A percentile compares a stretch with the other conserved stretches of the same genome.
Conservation (phyloP, 23 tunicate species). For the Halocynthia roretzi region DNA sequence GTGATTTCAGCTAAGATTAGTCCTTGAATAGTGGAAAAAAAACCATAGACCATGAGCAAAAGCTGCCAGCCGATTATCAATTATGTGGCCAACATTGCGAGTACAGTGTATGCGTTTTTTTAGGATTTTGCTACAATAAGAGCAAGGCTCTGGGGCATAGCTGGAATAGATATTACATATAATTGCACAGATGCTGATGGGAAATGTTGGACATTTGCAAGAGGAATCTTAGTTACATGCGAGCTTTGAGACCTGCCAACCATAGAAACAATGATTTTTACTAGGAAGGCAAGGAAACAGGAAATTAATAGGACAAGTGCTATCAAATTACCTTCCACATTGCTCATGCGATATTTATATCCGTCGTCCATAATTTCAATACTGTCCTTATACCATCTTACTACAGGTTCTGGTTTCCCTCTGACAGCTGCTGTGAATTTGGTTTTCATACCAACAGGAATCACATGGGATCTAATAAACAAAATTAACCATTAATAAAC, state of each 20-base stretch:
- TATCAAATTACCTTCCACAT: slow-evolving; percentile 60
- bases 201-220: no score
- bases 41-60: background rate
- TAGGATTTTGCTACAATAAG: no score
- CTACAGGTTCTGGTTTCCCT: slow-evolving; percentile 78
- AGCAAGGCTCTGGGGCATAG: no score
- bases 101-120: background rate
- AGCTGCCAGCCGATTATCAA: background rate
- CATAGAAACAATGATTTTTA: no score
- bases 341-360: slow-evolving; percentile 64
- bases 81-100: background rate
- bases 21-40: no score
- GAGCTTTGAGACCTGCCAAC: no score
- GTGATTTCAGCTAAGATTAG: background rate
- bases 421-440: slow-evolving; percentile 88
- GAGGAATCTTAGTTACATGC: no score
- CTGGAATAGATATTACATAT: no score
- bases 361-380: slow-evolving; percentile 64
- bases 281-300: no score
- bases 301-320: no score
- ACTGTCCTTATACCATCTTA: slow-evolving; percentile 91
- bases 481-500: background rate
- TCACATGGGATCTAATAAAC: slow-evolving; percentile 53
- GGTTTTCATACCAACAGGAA: slow-evolving; percentile 83
- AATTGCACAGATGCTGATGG: background rate